These are phyloP conservation scores for Acromyrmex echinatior DNA, from an alignment of 1,140 invertebrate species.

Conservation along the genomic window DNA sequence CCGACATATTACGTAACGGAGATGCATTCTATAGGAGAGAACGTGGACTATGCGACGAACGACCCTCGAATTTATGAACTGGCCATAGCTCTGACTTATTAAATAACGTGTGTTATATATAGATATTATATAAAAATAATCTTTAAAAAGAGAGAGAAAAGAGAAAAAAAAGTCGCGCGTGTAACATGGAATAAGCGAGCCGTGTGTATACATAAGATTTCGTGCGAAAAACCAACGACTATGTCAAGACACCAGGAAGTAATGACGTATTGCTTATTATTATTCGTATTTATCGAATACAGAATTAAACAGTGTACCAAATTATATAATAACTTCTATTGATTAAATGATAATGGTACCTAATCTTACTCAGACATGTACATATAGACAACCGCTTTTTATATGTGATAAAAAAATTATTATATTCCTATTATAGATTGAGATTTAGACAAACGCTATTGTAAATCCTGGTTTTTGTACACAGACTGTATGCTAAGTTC, in stretches of 20 bases:
- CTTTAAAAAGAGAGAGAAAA: constrained; percentile 68
- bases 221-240: constrained; percentile 70
- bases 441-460: constrained; percentile 81
- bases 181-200: constrained; percentile 65
- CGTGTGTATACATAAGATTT: constrained; percentile 74
- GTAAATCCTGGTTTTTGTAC: constrained; percentile 86
- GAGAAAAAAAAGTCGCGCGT: constrained; percentile 68
- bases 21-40: constrained; percentile 44
- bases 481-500: constrained; percentile 81
- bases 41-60: constrained; percentile 59
- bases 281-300: constrained; percentile 77
- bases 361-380: constrained; percentile 84
- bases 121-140: constrained; percentile 75
- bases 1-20: constrained; percentile 23
- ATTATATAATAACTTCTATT: constrained; percentile 80
- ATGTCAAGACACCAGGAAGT: constrained; percentile 77
- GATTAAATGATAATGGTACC: constrained; percentile 80
- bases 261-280: constrained; percentile 75
- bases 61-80: constrained; percentile 72
- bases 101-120: constrained; percentile 81
- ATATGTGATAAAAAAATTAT: constrained; percentile 85
- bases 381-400: constrained; percentile 85
- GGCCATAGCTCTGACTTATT: constrained; percentile 80
- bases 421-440: constrained; percentile 84
- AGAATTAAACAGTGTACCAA: constrained; percentile 79